Base-by-base conservation (phyloP, 1,140 invertebrate genomes). In the Ephestia elutella region DNA sequence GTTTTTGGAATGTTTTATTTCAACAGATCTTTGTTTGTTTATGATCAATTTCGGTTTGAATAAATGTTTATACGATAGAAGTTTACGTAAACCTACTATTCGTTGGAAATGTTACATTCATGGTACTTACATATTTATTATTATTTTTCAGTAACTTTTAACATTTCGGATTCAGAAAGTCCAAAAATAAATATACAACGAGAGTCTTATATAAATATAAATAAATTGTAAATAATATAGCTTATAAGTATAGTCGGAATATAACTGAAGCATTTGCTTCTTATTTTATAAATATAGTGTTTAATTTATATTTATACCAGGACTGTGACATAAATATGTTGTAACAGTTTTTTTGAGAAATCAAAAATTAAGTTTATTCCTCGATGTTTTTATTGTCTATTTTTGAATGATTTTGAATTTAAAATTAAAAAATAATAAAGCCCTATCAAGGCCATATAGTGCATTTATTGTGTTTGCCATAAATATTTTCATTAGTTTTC, bases 401-500 rank as follows among this genome's bases (percentile, higher is more conserved):
- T 3, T 5, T 4, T 32, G 9, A 10, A 8, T 32, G 4, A 32
- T 32, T 11, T 32, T 32, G 3, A 1, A 32, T 32, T 8, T 32
- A 10, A 32, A 32, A 32, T 8, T 32, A 32, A 32, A 11, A 32
- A 25, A 25, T 3, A 25, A 25, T 25, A 25, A 25, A 25, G 21
- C 21, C 30, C 30, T 5, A 32, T 44, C 15, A 15, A 15, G 30
- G 13, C 53, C 48, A 35, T 57, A 59, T n/a, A 62, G 17, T 67
- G 59, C 57, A 67, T 65, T 65, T 65, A 61, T 44, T 65, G 20
- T 62, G 62, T 61, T n/a, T 60, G 61, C 61, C 62, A 68, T 68
- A 65, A 56, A 7, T 32, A 32, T 7, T 7, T 44, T 3, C n/a
- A 35, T 5, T 11, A 35, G 8, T 44, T 44, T n/a, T 15, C n/a